Base-by-base conservation (phyloP, 2,888 invertebrate species). In the Pyrgus malvae region DNA sequence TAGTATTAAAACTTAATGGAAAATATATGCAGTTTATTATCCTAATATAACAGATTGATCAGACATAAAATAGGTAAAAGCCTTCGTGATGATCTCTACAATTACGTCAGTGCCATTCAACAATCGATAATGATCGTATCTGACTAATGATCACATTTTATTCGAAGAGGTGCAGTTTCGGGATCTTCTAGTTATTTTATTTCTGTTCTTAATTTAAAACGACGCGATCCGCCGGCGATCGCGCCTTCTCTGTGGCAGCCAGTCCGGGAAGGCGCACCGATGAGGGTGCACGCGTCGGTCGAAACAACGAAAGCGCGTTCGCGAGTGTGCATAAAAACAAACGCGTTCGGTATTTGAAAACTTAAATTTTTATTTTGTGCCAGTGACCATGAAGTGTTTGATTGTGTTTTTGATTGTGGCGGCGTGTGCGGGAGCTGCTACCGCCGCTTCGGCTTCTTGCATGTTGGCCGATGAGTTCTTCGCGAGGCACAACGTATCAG, bases 331-430 rank as follows among this genome's bases (percentile, higher is more conserved):
- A 53, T 65, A 62, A 70, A 68, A 74, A 72, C 67, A 66, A 70
- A 72, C 65, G 67, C 67, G 71, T 71, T 75, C 64, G 62, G 66
- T 68, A 66, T 66, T 73, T 68, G 57, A 74, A 70, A 74, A 71
- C n/a, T 66, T 72, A 71, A 68, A 66, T 61, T 68, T 66, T 63
- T 63, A 62, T 63, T 65, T 51, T 60, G 70, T 71, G 74, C 74
- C 60, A 56, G 87, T 87, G 85, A 88, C 73, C 74, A 90, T 90
- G 90, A 79, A 74, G 84, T 83, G 87, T 80, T 76, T 80, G 66
- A 78, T 86, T 71, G 63, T 88, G 59, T 60, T 86, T 72, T 67
- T 71, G 61, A 66, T 78, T 67, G 72, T 77, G 70, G 78, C 75
- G 65, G 74, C 76, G 64, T 75, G 72, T 60, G 71, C 71, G 60